phyloP scores from a whole-genome alignment of 2,113 vertebrate species.

The Dromas ardeola region DNA sequence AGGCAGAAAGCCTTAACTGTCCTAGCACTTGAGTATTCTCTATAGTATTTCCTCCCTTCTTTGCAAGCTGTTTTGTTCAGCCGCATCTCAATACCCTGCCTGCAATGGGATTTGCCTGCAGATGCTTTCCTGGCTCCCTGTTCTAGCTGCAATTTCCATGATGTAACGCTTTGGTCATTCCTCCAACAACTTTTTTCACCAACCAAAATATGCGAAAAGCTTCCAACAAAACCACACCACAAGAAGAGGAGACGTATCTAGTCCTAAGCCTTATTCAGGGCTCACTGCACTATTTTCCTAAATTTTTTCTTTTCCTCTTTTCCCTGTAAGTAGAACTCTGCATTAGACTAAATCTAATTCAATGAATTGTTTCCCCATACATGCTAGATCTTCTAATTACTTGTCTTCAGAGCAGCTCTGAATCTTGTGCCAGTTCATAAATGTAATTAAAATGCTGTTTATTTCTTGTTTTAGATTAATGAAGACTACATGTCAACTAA shows the following conservation, averaged over 20 bases:
- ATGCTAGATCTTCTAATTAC: background rate
- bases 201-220: background rate
- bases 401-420: background rate
- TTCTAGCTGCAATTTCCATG: background rate
- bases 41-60: background rate
- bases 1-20: background rate
- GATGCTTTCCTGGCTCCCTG: background rate
- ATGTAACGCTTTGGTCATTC: background rate
- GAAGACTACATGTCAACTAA: background rate
- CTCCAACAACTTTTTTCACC: background rate
- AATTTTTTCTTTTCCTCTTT: background rate
- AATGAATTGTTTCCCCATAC: background rate
- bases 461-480: constrained; percentile 5
- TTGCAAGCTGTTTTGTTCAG: background rate
- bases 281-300: background rate
- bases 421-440: background rate
- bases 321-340: background rate
- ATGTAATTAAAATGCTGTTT: constrained; percentile 25
- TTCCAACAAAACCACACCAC: background rate
- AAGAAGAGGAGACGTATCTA: background rate
- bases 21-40: background rate
- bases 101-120: background rate
- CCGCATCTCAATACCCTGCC: background rate
- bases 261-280: background rate
- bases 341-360: background rate